phyloP scores from a whole-genome alignment of 2,888 invertebrate species.

The Drosophila fungiperda region DNA sequence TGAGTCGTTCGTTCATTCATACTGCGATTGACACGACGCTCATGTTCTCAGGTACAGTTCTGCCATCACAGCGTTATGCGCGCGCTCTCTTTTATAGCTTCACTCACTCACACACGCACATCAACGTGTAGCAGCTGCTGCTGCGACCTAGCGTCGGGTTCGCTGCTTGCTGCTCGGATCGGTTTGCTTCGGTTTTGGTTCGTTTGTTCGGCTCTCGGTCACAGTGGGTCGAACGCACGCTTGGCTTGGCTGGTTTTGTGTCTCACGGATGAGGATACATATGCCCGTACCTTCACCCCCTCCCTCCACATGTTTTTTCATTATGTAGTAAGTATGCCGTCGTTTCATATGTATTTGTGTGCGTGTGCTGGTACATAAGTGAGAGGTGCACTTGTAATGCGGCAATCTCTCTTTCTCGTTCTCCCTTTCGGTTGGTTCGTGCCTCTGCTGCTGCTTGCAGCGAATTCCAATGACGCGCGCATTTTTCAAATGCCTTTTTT shows the following conservation, averaged over 20 bases:
- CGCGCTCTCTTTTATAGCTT: constrained; percentile 40
- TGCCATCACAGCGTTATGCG: constrained; percentile 48
- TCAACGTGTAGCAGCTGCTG: constrained; percentile 36
- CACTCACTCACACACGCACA: constrained; percentile 10
- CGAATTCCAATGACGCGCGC: constrained; percentile 78
- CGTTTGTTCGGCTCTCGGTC: constrained; percentile 50
- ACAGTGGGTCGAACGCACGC: constrained; percentile 74
- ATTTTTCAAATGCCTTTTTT: constrained; percentile 74
- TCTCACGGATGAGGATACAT: constrained; percentile 65
- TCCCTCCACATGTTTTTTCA: constrained; percentile 51
- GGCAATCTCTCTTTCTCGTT: constrained; percentile 40
- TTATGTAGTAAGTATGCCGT: constrained; percentile 72
- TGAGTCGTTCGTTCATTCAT: constrained; percentile 65
- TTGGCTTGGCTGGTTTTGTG: constrained; percentile 65
- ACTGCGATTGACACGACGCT: constrained; percentile 59
- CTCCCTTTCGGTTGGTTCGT: constrained; percentile 43
- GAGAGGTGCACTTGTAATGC: constrained; percentile 74
- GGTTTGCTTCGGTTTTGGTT: constrained; percentile 51
- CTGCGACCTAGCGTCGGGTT: constrained; percentile 20
- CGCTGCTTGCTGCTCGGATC: constrained; percentile 41
- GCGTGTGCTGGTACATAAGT: constrained; percentile 36
- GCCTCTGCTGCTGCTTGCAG: constrained; percentile 69
- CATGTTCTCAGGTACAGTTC: constrained; percentile 75
- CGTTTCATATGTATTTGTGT: background rate
- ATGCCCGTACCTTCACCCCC: constrained; percentile 14